Base-by-base conservation (phyloP, 2,113 vertebrate genomes). In the Xyrauchen texanus region DNA sequence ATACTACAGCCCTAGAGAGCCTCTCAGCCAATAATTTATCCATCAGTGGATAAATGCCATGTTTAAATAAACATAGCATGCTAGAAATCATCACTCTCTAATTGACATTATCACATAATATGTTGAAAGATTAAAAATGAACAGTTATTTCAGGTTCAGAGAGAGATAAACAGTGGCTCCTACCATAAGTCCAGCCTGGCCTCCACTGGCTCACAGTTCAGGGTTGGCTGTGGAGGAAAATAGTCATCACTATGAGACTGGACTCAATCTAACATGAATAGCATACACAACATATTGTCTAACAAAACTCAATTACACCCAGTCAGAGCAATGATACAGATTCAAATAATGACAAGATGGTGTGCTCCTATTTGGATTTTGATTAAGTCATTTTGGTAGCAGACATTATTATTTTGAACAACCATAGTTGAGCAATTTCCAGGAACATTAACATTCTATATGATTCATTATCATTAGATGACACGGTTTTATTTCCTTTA, bases 101-200 rank as follows among this genome's bases (percentile, higher is more conserved):
- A 46, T 73, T 15, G 4, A 85, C 77, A 81, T 81, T 52, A 64
- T 55, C 49, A 76, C 62, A 45, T 68, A 42, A 42, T 4, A 68
- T 15, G 13, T n/a, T 47, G 60, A 81, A 62, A 78, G 47, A 66
- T 0, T 0, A 80, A n/a, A 61, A 10, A 69, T 34, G 34, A 45
- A 58, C n/a, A 65, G 44, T 45, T 10, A 51, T 15, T 72, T 13
- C n/a, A 76, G 8, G 16, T 46, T 67, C 11, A 21, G 2, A 69
- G 15, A 75, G 45, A 81, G 65, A 82, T 8, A 83, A 55, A 79
- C 55, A 66, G 57, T 16, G 62, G 21, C 57, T 61, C 92, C 90
- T 91, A 93, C 92, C 92, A 92, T 93, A 86, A 86, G 92, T 88
- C 88, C 90, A 84, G 90, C 91, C 85, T 90, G 83, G 88, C 88